phyloP scores from a whole-genome alignment of 2,888 invertebrate species.

The Drepanosiphum platanoidis region DNA sequence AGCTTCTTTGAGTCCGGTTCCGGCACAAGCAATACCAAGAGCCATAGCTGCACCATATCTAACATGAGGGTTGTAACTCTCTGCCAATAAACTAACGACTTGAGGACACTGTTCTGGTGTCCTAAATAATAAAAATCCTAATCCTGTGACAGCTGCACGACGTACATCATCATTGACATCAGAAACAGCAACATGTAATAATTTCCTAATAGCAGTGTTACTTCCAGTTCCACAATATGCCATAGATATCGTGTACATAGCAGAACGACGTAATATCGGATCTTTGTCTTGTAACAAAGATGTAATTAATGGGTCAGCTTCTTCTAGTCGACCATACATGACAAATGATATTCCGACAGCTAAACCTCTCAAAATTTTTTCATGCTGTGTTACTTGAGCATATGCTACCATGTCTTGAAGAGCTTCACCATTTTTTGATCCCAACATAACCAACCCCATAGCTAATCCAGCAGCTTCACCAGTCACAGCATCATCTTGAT shows the following conservation, averaged over 20 bases:
- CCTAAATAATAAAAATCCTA: conserved; percentile 95
- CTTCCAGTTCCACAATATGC: conserved; percentile 98
- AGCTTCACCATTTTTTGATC: conserved; percentile 88
- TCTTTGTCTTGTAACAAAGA: conserved; percentile 93
- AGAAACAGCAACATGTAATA: conserved; percentile 96
- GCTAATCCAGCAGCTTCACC: conserved; percentile 99
- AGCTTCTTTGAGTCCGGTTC: conserved; percentile 95
- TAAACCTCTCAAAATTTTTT: conserved; percentile 96
- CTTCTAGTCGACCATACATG: conserved; percentile 96
- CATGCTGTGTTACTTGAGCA: conserved; percentile 96
- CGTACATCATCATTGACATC: conserved; percentile 99
- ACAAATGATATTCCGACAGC: conserved; percentile 96
- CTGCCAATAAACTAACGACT: conserved; percentile 94
- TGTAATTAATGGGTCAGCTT: conserved; percentile 92
- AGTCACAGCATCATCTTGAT: conserved; percentile 98
- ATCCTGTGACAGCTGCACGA: conserved; percentile 96
- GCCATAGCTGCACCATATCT: conserved; percentile 99
- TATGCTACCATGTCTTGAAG: conserved; percentile 95
- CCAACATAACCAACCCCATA: conserved; percentile 99
- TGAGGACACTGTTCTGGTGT: conserved; percentile 97
- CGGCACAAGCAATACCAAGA: conserved; percentile 97
- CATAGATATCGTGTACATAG: conserved; percentile 98
- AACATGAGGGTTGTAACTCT: conserved; percentile 99
- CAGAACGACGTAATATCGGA: conserved; percentile 92
- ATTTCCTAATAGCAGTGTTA: conserved; percentile 92